phyloP scores from a whole-genome alignment of 2,888 invertebrate genomes.

The Habrosyne pyritoides region DNA sequence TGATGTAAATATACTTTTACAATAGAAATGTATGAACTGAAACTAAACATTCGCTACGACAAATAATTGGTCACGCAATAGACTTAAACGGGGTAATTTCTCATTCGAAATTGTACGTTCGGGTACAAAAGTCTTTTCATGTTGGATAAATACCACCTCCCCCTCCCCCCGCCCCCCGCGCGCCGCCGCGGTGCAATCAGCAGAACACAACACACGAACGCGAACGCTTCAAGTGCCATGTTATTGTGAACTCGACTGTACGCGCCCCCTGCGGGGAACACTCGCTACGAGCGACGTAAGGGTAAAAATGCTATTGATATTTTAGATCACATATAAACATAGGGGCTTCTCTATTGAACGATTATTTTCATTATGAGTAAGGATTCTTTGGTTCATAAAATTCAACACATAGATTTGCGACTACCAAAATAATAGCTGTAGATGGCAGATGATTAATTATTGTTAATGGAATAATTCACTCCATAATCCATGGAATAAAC shows the following conservation, averaged over 20 bases:
- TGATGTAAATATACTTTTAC: no score
- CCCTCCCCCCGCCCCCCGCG: no score
- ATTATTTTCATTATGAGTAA: not conserved
- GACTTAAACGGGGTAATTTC: not conserved
- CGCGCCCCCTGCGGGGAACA: not conserved
- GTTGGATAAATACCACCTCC: not conserved
- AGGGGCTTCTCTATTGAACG: constrained; percentile 1
- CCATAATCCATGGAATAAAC: no score
- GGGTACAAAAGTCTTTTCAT: not conserved
- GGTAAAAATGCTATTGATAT: not conserved
- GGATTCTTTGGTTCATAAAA: no score
- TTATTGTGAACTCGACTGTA: constrained; percentile 1
- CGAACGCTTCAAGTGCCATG: constrained; percentile 1
- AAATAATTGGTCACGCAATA: not conserved
- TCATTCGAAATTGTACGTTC: not conserved
- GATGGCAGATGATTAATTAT: no score
- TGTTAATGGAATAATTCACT: no score
- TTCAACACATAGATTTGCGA: not conserved
- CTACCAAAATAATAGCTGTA: no score
- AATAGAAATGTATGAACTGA: no score
- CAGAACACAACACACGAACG: not conserved
- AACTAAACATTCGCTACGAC: no score
- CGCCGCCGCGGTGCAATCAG: not conserved
- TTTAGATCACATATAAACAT: not conserved
- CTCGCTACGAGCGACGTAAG: not conserved